Conservation (phyloP, 2,797 vertebrate species). For the Anisognathus igniventris region DNA sequence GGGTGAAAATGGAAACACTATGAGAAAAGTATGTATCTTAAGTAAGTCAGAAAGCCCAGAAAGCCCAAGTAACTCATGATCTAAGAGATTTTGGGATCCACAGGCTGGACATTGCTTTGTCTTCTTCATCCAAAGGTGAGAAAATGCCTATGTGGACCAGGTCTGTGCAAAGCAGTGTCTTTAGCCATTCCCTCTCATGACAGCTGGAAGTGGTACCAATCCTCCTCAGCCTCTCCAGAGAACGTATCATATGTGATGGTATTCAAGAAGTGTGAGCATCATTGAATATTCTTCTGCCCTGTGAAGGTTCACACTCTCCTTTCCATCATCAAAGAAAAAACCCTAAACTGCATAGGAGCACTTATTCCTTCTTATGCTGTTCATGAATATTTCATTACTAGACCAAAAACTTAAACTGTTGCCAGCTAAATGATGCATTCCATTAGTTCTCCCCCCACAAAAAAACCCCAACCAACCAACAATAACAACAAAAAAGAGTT, state of each 20-base stretch:
- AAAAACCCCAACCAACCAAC: background rate
- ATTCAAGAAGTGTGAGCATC: background rate
- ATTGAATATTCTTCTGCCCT: background rate
- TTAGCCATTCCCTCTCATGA: background rate
- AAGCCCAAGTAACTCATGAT: background rate
- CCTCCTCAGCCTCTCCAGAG: background rate
- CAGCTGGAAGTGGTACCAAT: background rate
- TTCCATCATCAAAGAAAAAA: background rate
- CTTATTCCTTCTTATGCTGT: background rate
- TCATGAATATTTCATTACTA: background rate
- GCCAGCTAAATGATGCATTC: background rate
- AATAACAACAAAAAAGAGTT: background rate
- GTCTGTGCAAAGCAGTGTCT: background rate
- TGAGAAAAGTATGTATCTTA: background rate
- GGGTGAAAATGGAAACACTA: background rate
- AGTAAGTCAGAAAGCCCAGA: background rate
- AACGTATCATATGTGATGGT: background rate
- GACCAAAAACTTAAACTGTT: background rate
- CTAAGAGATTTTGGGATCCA: background rate
- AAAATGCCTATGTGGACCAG: background rate
- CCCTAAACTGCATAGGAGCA: background rate
- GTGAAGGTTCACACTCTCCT: background rate
- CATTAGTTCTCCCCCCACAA: background rate
- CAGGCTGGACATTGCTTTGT: background rate
- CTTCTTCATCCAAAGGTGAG: background rate